These are phyloP conservation scores for Scrobipalpa costella DNA, from an alignment of 2,888 invertebrate species.

Conservation along the genomic window DNA sequence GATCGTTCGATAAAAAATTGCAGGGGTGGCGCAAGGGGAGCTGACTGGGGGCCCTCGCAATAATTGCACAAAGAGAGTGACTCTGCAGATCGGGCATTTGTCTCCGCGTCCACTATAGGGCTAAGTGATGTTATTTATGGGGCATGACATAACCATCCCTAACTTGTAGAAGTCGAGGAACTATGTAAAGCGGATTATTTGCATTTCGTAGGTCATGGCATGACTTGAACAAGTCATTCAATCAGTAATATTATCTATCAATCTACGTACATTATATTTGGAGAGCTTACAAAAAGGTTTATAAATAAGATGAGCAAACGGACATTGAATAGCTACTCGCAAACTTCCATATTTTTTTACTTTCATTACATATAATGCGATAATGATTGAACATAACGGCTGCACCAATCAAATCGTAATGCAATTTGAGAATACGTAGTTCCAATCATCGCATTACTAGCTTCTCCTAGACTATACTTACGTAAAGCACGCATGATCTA, in stretches of 20 bases:
- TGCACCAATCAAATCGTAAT: background rate
- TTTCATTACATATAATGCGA: background rate
- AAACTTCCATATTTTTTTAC: too few species aligned
- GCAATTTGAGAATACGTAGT: background rate
- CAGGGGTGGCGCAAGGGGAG: constrained; percentile 5
- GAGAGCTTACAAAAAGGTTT: too few species aligned
- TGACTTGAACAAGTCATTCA: background rate
- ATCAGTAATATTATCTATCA: background rate
- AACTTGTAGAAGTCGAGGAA: background rate
- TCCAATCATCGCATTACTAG: background rate
- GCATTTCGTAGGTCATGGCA: background rate
- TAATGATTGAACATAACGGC: background rate
- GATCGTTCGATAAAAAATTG: constrained; percentile 21
- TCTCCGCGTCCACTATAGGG: constrained; percentile 22
- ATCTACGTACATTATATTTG: background rate
- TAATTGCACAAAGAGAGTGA: constrained; percentile 27
- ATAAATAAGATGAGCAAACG: too few species aligned
- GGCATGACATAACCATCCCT: constrained; percentile 18
- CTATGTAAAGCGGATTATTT: constrained; percentile 1
- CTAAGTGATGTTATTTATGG: constrained; percentile 30
- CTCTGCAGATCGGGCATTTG: constrained; percentile 27
- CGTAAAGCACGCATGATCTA: background rate
- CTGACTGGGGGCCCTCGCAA: constrained; percentile 22
- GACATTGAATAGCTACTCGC: too few species aligned
- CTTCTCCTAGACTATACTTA: background rate